Percentiles rank a stretch among this genome's conserved stretches.
Evolutionary conservation across 2,113 vertebrate genomes (phyloP).

Genomic region (Panthera tigris): DNA sequence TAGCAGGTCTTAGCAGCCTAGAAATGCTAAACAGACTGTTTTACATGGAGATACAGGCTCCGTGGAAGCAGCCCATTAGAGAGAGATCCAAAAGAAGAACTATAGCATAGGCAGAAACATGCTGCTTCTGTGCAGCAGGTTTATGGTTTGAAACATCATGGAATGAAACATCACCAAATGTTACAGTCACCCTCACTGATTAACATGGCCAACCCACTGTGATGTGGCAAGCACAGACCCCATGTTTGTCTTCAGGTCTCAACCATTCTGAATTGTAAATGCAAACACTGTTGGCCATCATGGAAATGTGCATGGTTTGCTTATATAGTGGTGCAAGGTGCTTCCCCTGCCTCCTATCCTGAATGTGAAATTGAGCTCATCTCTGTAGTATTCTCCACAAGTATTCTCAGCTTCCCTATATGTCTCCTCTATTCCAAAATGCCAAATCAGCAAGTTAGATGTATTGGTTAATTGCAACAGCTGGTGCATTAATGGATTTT

Average conservation of each 20-base stretch:
- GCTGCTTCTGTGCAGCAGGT: not conserved
- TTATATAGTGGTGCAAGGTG: fast-evolving
- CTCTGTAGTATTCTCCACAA: not conserved
- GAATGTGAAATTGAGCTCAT: not conserved
- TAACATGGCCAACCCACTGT: not conserved
- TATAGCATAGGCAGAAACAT: not conserved
- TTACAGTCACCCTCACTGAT: not conserved
- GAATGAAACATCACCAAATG: not conserved
- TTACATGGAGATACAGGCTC: constrained; percentile 54
- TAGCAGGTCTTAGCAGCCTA: constrained; percentile 36
- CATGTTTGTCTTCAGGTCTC: not conserved
- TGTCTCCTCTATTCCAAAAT: not conserved
- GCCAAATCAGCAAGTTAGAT: constrained; percentile 17
- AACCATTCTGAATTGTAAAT: not conserved
- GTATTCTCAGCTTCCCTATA: not conserved
- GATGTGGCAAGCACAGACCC: not conserved
- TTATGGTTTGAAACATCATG: not conserved
- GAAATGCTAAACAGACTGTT: constrained; percentile 63
- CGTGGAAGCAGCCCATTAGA: constrained; percentile 11
- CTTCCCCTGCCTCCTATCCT: not conserved
- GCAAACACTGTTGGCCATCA: not conserved
- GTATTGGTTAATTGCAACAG: constrained; percentile 2
- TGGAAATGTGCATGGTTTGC: not conserved
- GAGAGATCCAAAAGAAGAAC: constrained; percentile 36
- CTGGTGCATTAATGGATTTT: constrained; percentile 49